phyloP scores from a whole-genome alignment of 2,797 vertebrate species.

The Siniperca undulata region DNA sequence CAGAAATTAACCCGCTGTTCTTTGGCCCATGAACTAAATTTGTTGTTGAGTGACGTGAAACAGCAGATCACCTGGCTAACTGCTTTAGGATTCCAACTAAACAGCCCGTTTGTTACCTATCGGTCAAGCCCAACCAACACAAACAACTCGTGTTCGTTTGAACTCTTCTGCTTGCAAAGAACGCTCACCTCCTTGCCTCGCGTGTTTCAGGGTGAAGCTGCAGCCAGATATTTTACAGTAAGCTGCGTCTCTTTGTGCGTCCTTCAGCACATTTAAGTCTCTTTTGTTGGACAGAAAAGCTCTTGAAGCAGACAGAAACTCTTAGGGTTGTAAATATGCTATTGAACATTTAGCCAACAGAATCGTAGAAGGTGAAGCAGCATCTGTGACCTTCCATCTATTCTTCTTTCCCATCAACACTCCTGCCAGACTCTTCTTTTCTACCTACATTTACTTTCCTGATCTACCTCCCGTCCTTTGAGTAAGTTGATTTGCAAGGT shows the following conservation, averaged over 20 bases:
- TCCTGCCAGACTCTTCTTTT: not conserved
- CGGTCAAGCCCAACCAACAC: too few relatives aligned
- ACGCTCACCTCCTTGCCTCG: not conserved
- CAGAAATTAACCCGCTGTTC: too few relatives aligned
- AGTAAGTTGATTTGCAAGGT: too few relatives aligned
- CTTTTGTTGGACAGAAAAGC: not conserved
- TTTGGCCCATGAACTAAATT: too few relatives aligned
- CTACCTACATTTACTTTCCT: not conserved
- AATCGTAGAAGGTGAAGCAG: too few relatives aligned
- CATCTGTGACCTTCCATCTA: not conserved
- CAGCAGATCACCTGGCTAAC: too few relatives aligned
- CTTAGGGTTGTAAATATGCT: not conserved
- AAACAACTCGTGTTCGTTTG: not conserved
- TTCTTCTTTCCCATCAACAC: not conserved
- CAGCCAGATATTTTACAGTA: constrained; percentile 1
- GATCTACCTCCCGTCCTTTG: not conserved
- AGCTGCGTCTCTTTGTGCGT: not conserved
- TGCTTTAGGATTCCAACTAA: too few relatives aligned
- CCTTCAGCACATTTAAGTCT: not conserved
- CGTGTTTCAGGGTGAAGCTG: not conserved
- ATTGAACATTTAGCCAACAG: not conserved
- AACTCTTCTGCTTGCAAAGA: too few relatives aligned
- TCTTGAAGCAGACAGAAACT: not conserved
- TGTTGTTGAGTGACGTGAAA: too few relatives aligned
- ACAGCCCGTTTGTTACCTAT: too few relatives aligned